Base-by-base conservation (phyloP, 2,113 vertebrate species). In the Callopanchax toddi region DNA sequence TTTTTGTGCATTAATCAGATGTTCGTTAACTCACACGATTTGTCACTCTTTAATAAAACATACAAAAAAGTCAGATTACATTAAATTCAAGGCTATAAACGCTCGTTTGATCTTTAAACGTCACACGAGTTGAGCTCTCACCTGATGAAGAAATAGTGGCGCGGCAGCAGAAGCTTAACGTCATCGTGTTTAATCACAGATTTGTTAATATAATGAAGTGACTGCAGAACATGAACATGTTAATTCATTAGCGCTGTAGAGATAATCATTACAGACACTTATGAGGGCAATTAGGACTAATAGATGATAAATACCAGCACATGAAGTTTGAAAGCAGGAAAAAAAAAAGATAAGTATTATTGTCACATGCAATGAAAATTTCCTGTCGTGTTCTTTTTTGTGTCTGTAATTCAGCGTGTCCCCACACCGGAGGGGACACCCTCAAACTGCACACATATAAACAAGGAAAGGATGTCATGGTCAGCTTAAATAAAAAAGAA, bases 391-490 rank as follows among this genome's bases (percentile, higher is more conserved):
- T 52, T n/a, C 22, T 7, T 21, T 61, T 7, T 60, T 22, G 22
- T 40, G 22, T 22, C 6, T 44, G 34, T n/a, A 18, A 20, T n/a
- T 44, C 10, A 44, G 8, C 25, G n/a, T 29, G 17, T 56, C 8
- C 32, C 26, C 6, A 11, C 4, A 1, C n/a, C 20, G 10, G 36
- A 16, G 34, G 11, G 40, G n/a, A n/a, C 11, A 44, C 32, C 45
- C 36, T 60, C 34, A 32, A 52, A 67, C 11, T 1, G n/a, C 57
- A 26, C 63, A 34, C 34, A 75, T 36, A 64, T 18, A 21, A 10
- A 59, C 44, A 46, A 29, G 56, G 62, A 48, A 67, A 67, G 34
- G 57, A 48, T 62, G 69, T 37, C 52, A 70, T 23, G 57, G 50
- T 78, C 49, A 73, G 20, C 54, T 60, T n/a, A n/a, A n/a, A n/a